Evolutionary conservation across 2,113 vertebrate species (phyloP).

Genomic region (Taxidea taxus): DNA sequence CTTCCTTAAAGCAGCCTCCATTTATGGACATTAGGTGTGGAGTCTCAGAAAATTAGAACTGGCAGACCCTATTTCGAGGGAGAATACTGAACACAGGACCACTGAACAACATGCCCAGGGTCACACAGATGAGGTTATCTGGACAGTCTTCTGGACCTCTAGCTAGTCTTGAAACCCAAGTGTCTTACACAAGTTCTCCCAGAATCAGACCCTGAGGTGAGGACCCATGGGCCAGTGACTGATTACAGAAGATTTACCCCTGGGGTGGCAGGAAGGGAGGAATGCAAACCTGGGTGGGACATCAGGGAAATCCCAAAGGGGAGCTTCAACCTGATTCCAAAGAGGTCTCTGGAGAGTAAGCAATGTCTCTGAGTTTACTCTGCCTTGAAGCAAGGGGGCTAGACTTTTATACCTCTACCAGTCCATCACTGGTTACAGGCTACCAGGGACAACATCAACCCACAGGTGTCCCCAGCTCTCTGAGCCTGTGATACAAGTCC

Average conservation of each 20-base stretch:
- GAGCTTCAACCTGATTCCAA: accelerated
- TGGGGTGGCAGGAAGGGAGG: accelerated
- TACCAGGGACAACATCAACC: no score
- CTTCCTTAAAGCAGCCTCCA: background rate
- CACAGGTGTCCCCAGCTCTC: background rate
- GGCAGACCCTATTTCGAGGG: background rate
- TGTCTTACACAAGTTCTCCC: background rate
- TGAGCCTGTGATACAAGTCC: background rate
- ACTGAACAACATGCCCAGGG: accelerated
- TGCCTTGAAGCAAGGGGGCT: background rate
- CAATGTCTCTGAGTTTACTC: background rate
- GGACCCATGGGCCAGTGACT: background rate
- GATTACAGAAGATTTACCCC: background rate
- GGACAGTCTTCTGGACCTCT: background rate
- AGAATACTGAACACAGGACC: background rate
- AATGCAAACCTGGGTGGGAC: background rate
- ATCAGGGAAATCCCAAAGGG: background rate
- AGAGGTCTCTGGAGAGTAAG: background rate
- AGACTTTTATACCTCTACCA: background rate
- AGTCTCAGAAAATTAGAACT: background rate
- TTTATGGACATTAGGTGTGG: background rate
- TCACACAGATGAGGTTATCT: background rate
- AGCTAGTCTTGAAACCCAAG: background rate
- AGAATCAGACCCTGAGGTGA: background rate
- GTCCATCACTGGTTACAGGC: accelerated